phyloP scores from a whole-genome alignment of 2,113 vertebrate species.

The Condylura cristata region DNA sequence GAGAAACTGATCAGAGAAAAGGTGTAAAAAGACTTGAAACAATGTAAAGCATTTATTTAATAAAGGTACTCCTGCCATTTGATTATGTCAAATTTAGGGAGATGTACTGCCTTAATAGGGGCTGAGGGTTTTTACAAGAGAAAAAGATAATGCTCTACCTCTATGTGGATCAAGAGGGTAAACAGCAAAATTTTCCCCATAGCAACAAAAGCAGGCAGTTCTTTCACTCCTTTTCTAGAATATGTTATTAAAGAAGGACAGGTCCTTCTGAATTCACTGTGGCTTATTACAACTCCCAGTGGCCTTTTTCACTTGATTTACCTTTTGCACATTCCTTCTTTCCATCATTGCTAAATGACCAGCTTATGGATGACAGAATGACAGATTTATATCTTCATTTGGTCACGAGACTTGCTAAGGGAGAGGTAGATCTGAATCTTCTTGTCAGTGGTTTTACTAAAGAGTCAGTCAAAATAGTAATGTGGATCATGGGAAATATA shows the following conservation, averaged over 20 bases:
- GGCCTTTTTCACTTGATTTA: background rate
- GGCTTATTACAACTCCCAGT: background rate
- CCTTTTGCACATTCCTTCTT: background rate
- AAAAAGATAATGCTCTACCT: background rate
- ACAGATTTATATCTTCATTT: background rate
- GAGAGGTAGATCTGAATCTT: background rate
- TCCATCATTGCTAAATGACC: fast-evolving
- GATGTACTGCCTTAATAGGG: too few species aligned
- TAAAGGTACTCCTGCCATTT: background rate
- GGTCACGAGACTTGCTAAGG: background rate
- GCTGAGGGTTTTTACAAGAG: background rate
- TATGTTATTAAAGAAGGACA: background rate
- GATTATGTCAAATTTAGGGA: background rate
- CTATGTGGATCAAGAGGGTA: background rate
- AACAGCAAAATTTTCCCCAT: background rate
- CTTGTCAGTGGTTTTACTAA: background rate
- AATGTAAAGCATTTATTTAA: background rate
- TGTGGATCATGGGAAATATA: background rate
- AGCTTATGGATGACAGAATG: background rate
- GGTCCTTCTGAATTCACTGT: background rate
- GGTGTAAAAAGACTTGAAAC: background rate
- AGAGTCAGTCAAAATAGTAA: background rate
- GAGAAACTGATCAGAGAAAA: background rate
- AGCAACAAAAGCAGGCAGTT: background rate
- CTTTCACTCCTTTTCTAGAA: background rate